A percentile compares a stretch with the other conserved stretches of the same genome.
These are phyloP conservation scores for Gastrophryne carolinensis DNA, from an alignment of 2,797 vertebrate species.

Conservation along the genomic window DNA sequence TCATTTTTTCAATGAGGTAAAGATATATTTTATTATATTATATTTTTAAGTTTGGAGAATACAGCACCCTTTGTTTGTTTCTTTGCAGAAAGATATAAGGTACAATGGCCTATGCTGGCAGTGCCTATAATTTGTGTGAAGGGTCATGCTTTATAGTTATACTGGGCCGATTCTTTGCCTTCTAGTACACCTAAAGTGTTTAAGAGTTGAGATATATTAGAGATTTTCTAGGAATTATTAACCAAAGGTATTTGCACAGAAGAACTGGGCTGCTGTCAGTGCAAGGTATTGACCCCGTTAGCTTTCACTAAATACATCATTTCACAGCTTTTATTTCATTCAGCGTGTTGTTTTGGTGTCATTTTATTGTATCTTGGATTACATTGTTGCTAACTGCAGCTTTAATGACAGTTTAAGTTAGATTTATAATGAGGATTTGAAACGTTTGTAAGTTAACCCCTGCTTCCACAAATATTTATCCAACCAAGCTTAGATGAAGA, in stretches of 20 bases:
- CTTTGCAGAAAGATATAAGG: not conserved
- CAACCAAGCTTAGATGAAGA: too few species aligned
- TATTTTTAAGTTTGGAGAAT: too few species aligned
- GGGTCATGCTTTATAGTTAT: not conserved
- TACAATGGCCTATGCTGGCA: too few species aligned
- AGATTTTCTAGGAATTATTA: constrained; percentile 17
- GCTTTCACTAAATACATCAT: not conserved
- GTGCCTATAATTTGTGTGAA: too few species aligned
- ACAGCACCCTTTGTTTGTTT: too few species aligned
- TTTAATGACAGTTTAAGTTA: not conserved
- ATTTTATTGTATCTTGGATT: constrained; percentile 1
- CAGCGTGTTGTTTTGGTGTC: constrained; percentile 5
- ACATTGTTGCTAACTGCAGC: not conserved
- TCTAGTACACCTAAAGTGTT: not conserved
- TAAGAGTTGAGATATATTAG: not conserved
- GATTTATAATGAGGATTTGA: not conserved
- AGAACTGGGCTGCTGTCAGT: not conserved
- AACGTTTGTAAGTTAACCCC: not conserved
- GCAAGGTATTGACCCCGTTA: constrained; percentile 6
- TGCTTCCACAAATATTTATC: too few species aligned
- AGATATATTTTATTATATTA: too few species aligned
- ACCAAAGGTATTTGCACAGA: not conserved
- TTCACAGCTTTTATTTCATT: not conserved
- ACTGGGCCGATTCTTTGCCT: not conserved
- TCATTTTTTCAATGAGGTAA: too few species aligned